These are phyloP conservation scores for Thecophora atra DNA, from an alignment of 2,888 invertebrate species.

Conservation along the genomic window DNA sequence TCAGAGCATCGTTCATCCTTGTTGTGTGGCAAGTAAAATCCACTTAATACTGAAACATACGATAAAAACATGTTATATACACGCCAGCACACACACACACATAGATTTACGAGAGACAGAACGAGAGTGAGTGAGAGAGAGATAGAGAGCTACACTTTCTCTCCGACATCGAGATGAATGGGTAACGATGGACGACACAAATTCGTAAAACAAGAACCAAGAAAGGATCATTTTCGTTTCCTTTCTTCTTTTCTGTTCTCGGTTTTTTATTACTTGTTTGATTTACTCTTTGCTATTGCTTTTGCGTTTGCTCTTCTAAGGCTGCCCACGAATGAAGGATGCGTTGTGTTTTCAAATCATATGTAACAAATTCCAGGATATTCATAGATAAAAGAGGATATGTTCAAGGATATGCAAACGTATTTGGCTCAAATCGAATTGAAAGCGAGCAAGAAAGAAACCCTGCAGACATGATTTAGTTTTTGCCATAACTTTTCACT, in stretches of 20 bases:
- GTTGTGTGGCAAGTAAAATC: conserved; percentile 54
- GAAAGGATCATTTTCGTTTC: not conserved
- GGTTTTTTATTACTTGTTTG: not conserved
- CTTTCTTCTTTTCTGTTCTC: not conserved
- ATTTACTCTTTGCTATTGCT: not conserved
- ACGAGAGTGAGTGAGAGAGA: not conserved
- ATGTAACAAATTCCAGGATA: not conserved
- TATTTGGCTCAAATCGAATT: not conserved
- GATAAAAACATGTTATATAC: conserved; percentile 49
- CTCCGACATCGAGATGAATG: not conserved
- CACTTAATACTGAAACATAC: conserved; percentile 58
- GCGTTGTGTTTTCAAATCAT: not conserved
- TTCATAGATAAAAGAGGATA: not conserved
- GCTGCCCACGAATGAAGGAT: not conserved
- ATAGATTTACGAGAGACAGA: not conserved
- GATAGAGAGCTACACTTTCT: not conserved
- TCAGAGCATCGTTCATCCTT: conserved; percentile 51
- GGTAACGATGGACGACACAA: not conserved
- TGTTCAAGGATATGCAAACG: not conserved
- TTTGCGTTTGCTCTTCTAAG: not conserved
- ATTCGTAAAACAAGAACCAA: not conserved
- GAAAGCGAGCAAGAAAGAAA: too few species aligned
- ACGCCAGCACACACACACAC: not conserved
- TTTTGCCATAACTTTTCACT: not conserved
- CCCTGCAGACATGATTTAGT: conserved; percentile 1